Evolutionary conservation across 1,140 invertebrate genomes (phyloP).

Genomic region (Triops cancriformis): DNA sequence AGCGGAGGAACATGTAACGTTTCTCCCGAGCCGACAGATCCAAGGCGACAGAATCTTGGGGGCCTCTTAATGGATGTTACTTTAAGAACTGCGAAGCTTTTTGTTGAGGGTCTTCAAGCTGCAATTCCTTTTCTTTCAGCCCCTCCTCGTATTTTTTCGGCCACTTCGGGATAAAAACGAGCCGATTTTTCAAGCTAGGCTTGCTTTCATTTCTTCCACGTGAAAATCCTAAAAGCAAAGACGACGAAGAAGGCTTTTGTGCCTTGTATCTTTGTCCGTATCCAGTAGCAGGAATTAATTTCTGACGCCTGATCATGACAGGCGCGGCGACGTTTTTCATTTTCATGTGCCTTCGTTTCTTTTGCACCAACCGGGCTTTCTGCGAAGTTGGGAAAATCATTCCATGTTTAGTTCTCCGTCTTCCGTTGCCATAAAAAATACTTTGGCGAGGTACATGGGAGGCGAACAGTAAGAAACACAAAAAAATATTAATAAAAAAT

Average conservation of each 20-base stretch:
- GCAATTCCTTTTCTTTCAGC: too few relatives aligned
- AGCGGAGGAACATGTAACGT: too few relatives aligned
- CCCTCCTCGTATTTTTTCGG: too few relatives aligned
- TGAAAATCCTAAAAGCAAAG: background rate
- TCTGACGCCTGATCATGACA: slow-evolving; percentile 8
- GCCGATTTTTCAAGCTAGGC: background rate
- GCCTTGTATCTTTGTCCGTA: background rate
- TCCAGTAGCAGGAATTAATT: slow-evolving; percentile 6
- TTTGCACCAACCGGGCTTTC: background rate
- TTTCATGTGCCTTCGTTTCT: background rate
- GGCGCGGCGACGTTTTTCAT: slow-evolving; percentile 4
- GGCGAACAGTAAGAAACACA: too few relatives aligned
- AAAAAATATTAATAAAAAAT: too few relatives aligned
- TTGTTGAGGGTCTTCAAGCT: background rate
- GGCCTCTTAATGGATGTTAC: background rate
- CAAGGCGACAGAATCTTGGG: background rate
- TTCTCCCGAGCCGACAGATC: background rate
- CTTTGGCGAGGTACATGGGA: too few relatives aligned
- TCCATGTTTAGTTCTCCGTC: too few relatives aligned
- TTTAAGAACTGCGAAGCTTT: background rate
- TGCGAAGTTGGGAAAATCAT: background rate
- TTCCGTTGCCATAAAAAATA: too few relatives aligned
- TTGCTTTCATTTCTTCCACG: background rate
- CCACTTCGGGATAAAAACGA: too few relatives aligned
- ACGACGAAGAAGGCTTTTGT: background rate